Percentiles rank a stretch among this genome's conserved stretches.
Evolutionary conservation across 2,888 invertebrate genomes (phyloP).

Genomic region (Morinoia aosen): DNA sequence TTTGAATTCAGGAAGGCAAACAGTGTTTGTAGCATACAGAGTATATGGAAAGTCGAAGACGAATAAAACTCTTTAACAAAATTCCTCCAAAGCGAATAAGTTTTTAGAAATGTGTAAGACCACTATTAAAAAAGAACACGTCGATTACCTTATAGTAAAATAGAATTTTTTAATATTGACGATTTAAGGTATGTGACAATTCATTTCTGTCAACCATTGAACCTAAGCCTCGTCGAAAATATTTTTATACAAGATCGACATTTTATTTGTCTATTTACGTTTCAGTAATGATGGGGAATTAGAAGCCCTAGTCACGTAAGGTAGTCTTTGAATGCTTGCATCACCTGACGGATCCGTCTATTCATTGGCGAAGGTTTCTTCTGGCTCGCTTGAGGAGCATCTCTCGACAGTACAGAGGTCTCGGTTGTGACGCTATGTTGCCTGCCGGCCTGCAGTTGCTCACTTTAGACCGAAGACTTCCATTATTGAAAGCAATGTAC

Average conservation of each 20-base stretch:
- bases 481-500: no score
- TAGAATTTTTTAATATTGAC: no score
- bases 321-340: neutral
- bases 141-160: neutral
- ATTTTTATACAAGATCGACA: neutral
- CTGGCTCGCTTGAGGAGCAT: neutral
- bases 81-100: no score
- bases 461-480: neutral
- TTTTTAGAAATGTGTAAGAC: no score
- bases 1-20: no score
- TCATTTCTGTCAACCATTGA: no score
- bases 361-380: neutral
- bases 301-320: neutral
- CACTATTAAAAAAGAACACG: no score
- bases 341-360: neutral
- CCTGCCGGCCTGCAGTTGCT: neutral
- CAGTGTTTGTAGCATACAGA: no score
- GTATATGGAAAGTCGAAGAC: no score
- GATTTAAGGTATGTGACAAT: no score
- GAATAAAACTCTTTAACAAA: no score
- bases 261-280: neutral
- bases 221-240: neutral
- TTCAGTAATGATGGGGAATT: neutral
- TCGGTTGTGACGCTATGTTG: neutral
- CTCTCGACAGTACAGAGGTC: neutral